Conservation (phyloP, 2,797 vertebrate species). For the Sarcoramphus papa region DNA sequence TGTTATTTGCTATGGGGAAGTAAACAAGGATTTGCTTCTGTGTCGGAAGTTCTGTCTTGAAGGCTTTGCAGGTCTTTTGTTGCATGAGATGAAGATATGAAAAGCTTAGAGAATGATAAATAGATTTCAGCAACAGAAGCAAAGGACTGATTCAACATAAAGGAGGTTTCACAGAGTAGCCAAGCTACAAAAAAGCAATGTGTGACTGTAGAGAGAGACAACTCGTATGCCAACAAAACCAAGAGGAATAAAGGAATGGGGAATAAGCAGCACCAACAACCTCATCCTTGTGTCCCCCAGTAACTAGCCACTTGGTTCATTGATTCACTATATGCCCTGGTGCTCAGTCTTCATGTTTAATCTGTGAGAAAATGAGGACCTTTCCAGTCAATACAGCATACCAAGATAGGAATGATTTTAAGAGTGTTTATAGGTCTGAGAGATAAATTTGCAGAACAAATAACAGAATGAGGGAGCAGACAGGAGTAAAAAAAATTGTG, state of each 20-base stretch:
- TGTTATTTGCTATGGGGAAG: not conserved
- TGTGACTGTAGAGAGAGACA: not conserved
- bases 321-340: not conserved
- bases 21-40: not conserved
- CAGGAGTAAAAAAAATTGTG: not conserved
- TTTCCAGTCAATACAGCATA: not conserved
- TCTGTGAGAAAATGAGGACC: not conserved
- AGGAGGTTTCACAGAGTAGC: not conserved
- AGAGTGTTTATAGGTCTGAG: not conserved
- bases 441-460: not conserved
- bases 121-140: not conserved
- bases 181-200: not conserved
- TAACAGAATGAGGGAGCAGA: not conserved
- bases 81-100: not conserved
- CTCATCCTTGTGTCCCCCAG: not conserved
- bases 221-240: not conserved
- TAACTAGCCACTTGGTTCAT: not conserved
- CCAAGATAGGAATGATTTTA: not conserved
- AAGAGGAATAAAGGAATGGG: not conserved
- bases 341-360: not conserved
- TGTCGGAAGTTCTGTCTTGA: not conserved
- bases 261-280: not conserved
- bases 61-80: not conserved
- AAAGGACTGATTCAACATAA: not conserved
- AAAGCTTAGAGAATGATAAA: conserved; percentile 35